Conservation (phyloP, 2,113 vertebrate genomes). For the Megaceryle maxima region DNA sequence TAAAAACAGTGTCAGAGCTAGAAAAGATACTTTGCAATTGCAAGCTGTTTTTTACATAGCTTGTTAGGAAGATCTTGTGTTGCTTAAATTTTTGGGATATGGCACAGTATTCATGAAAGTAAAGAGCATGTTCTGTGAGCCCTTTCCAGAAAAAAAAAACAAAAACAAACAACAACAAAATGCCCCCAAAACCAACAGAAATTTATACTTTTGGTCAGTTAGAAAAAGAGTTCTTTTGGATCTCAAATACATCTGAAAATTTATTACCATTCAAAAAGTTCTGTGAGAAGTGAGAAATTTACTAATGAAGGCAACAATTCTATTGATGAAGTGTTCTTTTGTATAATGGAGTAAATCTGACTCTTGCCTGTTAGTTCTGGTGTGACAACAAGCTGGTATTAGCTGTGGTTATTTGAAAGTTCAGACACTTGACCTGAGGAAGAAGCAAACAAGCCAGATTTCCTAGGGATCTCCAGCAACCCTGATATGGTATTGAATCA, state of each 20-base stretch:
- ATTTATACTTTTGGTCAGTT: neutral
- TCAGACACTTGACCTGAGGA: neutral
- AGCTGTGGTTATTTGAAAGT: neutral
- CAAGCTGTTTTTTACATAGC: neutral
- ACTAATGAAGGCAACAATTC: neutral
- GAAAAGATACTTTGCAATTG: neutral
- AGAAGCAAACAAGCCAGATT: neutral
- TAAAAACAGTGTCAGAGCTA: neutral
- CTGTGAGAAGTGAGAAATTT: neutral
- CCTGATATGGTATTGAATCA: neutral
- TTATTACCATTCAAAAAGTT: neutral
- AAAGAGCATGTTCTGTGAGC: neutral
- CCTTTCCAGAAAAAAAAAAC: neutral
- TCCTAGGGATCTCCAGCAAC: neutral
- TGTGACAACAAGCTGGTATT: neutral
- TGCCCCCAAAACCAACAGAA: neutral
- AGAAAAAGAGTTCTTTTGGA: neutral
- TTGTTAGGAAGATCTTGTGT: neutral
- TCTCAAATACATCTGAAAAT: neutral
- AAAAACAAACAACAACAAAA: neutral
- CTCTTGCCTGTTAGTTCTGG: neutral
- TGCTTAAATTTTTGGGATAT: neutral
- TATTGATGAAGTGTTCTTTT: neutral
- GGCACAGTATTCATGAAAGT: neutral
- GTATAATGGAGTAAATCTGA: neutral